Conservation (phyloP, 2,113 vertebrate species). For the Tachysurus fulvidraco region DNA sequence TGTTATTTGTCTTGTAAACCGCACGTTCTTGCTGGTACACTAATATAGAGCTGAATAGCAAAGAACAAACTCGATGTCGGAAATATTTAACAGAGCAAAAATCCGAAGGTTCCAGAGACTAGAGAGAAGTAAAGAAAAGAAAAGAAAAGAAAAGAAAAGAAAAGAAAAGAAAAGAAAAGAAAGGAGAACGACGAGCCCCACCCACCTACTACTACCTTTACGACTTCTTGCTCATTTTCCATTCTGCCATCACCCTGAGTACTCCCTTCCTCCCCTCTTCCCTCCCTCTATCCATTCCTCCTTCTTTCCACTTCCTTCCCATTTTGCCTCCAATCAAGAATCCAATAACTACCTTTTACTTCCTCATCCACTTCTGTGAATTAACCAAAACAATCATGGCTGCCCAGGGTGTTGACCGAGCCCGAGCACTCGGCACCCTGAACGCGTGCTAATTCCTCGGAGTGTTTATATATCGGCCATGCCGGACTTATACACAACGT, state of each 20-base stretch:
- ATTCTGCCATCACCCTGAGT: conserved; percentile 32
- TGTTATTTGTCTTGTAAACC: no score
- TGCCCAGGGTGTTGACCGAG: conserved; percentile 17
- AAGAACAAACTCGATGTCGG: neutral
- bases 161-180: neutral
- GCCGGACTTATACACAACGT: neutral
- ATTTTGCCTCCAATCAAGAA: conserved; percentile 42
- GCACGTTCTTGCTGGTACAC: neutral
- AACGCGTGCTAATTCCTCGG: no score
- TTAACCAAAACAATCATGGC: conserved; percentile 34
- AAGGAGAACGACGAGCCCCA: conserved; percentile 27
- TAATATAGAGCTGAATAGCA: neutral
- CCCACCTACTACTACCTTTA: conserved; percentile 53
- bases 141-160: neutral
- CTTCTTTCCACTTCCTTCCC: neutral
- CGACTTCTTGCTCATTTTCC: conserved; percentile 28
- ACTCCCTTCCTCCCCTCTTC: conserved; percentile 34
- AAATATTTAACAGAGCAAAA: neutral
- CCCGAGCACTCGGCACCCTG: neutral
- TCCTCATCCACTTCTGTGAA: conserved; percentile 44
- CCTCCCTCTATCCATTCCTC: neutral
- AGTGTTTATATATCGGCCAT: neutral
- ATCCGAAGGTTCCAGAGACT: neutral
- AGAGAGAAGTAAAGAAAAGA: neutral
- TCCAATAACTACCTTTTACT: conserved; percentile 56